phyloP scores from a whole-genome alignment of 2,797 vertebrate species.

The Bufotes viridis region DNA sequence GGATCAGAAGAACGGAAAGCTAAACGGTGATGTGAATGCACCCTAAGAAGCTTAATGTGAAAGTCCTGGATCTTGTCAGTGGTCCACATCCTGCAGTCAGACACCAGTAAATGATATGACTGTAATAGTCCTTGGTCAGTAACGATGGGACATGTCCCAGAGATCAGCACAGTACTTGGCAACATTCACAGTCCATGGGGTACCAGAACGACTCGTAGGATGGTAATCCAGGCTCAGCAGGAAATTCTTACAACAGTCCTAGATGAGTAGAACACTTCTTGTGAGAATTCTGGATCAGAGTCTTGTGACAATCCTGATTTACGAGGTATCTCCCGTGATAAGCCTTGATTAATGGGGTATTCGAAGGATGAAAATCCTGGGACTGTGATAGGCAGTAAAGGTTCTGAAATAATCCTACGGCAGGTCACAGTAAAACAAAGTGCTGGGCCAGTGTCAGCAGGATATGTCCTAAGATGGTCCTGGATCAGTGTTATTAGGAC shows the following conservation, averaged over 20 bases:
- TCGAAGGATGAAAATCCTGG: background rate
- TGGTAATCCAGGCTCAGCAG: too few species aligned
- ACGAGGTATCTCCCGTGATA: background rate
- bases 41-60: background rate
- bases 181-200: too few species aligned
- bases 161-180: background rate
- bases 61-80: background rate
- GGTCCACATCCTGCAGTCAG: background rate
- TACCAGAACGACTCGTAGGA: too few species aligned
- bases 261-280: background rate
- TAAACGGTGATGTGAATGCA: too few species aligned
- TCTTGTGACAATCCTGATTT: background rate
- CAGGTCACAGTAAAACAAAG: background rate
- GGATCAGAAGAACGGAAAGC: too few species aligned
- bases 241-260: background rate
- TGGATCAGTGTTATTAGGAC: background rate
- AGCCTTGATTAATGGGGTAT: background rate
- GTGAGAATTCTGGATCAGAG: background rate
- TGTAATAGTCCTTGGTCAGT: background rate
- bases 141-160: too few species aligned
- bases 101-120: background rate
- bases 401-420: background rate
- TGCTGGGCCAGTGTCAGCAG: background rate
- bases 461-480: background rate
- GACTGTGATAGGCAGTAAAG: background rate